Evolutionary conservation across 2,113 vertebrate species (phyloP).

Genomic region (Alces alces): DNA sequence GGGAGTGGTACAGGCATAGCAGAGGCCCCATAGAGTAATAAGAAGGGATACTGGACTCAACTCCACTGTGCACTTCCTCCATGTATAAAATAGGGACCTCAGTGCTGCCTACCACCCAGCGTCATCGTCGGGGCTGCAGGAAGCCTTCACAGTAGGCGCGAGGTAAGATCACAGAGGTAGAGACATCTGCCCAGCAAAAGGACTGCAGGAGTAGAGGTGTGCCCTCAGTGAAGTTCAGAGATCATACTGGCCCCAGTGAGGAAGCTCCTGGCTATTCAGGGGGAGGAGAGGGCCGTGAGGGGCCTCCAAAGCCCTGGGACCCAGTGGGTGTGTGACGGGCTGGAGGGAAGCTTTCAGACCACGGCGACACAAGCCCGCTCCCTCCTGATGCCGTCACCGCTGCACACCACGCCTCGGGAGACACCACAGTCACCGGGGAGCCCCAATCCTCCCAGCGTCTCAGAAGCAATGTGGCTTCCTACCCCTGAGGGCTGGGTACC

Average conservation of each 20-base stretch:
- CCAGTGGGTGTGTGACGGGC: not conserved
- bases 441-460: not conserved
- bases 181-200: not conserved
- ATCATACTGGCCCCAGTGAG: not conserved
- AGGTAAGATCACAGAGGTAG: not conserved
- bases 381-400: not conserved
- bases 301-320: not conserved
- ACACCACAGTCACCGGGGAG: accelerated
- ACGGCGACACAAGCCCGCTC: not conserved
- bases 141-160: not conserved
- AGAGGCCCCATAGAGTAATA: not conserved
- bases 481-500: not conserved
- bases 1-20: not conserved
- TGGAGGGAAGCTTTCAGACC: not conserved
- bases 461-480: not conserved
- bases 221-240: not conserved
- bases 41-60: not conserved
- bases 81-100: not conserved
- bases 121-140: not conserved
- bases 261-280: not conserved
- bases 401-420: not conserved
- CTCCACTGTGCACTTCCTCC: not conserved
- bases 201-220: not conserved
- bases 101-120: not conserved
- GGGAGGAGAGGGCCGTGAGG: not conserved